A percentile compares a stretch with the other conserved stretches of the same genome.
Evolutionary conservation across 1,140 invertebrate species (phyloP).

Genomic region (Trichonephila clavata): DNA sequence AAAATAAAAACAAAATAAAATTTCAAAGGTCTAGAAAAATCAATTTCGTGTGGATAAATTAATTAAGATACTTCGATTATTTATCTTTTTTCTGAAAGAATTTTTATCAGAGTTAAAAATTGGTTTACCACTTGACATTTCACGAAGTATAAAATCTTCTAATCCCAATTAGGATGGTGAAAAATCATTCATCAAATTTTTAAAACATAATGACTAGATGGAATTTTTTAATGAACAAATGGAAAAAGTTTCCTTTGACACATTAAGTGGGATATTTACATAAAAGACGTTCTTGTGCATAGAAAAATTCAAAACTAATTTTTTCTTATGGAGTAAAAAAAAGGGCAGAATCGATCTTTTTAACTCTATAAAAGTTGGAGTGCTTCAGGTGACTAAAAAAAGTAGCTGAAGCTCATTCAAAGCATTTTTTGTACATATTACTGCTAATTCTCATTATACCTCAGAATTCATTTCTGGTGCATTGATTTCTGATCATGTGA

Average conservation of each 20-base stretch:
- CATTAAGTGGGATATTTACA: neutral
- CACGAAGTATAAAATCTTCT: neutral
- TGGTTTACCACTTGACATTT: neutral
- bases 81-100: neutral
- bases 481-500: neutral
- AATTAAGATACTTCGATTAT: constrained; percentile 2
- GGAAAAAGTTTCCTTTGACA: neutral
- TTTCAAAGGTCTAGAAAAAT: neutral
- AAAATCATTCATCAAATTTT: neutral
- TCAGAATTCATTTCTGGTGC: neutral
- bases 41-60: neutral
- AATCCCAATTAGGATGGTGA: neutral
- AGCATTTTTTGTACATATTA: too few relatives aligned
- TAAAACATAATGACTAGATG: neutral
- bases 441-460: too few relatives aligned
- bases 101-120: neutral
- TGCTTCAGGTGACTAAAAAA: too few relatives aligned
- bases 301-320: neutral
- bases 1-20: neutral
- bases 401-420: too few relatives aligned
- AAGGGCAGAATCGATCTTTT: neutral
- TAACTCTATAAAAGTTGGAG: too few relatives aligned
- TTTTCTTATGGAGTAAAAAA: neutral
- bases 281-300: neutral
- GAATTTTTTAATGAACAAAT: neutral